phyloP scores from a whole-genome alignment of 2,113 vertebrate genomes.

The Rhagologus leucostigma region DNA sequence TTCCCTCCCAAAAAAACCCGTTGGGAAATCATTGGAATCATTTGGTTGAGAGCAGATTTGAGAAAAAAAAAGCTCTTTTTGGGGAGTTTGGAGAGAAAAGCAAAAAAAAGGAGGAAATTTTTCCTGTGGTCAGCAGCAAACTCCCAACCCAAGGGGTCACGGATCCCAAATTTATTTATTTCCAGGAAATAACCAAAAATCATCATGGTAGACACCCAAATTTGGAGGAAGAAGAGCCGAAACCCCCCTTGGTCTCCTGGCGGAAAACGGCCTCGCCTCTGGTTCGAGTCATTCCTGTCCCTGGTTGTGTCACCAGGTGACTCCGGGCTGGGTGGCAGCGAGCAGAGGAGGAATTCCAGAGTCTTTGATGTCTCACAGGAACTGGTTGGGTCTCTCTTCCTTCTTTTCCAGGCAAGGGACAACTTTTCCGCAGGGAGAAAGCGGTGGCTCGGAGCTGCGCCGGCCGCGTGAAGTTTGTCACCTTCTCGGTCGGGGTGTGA shows the following conservation, averaged over 20 bases:
- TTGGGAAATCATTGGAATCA: rapidly evolving
- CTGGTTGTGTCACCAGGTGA: background rate
- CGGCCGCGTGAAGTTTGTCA: rapidly evolving
- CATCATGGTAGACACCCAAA: rapidly evolving
- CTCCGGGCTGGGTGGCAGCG: background rate
- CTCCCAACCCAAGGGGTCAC: rapidly evolving
- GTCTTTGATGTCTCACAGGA: background rate
- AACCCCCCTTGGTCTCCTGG: rapidly evolving
- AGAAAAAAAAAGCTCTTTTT: background rate
- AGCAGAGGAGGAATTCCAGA: background rate
- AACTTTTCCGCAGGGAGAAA: background rate
- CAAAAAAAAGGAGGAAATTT: background rate
- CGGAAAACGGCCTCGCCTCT: background rate
- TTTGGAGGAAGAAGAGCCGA: background rate
- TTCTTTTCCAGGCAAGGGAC: background rate
- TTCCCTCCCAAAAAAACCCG: rapidly evolving
- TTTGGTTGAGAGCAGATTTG: background rate
- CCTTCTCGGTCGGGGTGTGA: background rate
- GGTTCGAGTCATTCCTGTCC: background rate
- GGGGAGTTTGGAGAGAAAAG: background rate
- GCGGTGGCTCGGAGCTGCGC: background rate
- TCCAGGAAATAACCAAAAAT: background rate
- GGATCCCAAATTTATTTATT: rapidly evolving
- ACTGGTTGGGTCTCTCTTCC: background rate
- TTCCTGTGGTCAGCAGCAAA: rapidly evolving